Evolutionary conservation across 1,140 invertebrate genomes (phyloP).

Genomic region (Drosophila baimaii): DNA sequence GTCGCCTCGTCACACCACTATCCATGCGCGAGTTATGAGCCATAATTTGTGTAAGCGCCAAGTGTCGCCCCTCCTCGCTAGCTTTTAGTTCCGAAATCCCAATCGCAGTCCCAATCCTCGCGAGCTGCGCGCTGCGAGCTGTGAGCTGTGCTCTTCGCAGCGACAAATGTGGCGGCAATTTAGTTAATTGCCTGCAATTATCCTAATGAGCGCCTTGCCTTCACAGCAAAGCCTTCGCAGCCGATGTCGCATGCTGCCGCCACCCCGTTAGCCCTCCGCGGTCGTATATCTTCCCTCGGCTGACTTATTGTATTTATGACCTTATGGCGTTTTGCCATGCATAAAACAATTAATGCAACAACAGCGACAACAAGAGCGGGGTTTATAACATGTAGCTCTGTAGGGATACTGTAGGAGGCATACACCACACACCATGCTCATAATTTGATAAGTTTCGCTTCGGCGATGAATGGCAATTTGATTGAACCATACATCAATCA

Average conservation of each 20-base stretch:
- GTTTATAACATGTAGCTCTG: neutral
- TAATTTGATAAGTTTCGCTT: constrained; percentile 40
- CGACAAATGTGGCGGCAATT: constrained; percentile 82
- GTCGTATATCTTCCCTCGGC: constrained; percentile 57
- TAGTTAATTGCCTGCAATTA: constrained; percentile 83
- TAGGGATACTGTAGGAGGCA: neutral
- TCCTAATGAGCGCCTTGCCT: constrained; percentile 82
- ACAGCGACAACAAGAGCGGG: constrained; percentile 5
- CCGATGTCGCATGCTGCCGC: constrained; percentile 39
- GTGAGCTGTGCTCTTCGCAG: constrained; percentile 45
- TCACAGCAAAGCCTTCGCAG: constrained; percentile 3
- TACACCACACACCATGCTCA: neutral
- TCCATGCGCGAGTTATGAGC: constrained; percentile 70
- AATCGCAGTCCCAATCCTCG: constrained; percentile 12
- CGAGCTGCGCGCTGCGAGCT: constrained; percentile 12
- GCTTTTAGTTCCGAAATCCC: constrained; percentile 15
- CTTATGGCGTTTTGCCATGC: constrained; percentile 70
- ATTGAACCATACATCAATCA: constrained; percentile 35
- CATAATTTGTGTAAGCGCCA: constrained; percentile 78
- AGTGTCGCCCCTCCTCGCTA: constrained; percentile 39
- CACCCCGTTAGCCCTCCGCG: constrained; percentile 2
- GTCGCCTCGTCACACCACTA: constrained; percentile 36
- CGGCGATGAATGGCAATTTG: constrained; percentile 13
- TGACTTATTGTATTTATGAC: constrained; percentile 81
- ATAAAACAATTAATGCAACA: constrained; percentile 66